Percentiles rank a stretch among this genome's conserved stretches.
phyloP scores from a whole-genome alignment of 1,140 invertebrate species.

The Danaus plexippus region DNA sequence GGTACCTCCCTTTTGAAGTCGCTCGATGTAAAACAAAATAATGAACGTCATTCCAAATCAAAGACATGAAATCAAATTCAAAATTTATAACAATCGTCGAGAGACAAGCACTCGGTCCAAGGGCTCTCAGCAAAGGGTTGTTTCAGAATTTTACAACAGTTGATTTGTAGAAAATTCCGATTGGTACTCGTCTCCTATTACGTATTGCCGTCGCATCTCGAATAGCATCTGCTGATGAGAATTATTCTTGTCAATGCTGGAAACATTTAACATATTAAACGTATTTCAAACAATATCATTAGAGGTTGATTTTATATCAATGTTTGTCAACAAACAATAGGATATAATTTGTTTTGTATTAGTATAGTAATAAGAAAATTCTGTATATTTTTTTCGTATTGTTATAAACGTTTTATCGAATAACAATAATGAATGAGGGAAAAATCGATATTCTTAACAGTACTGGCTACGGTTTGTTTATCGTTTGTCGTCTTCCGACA shows the following conservation, averaged over 20 bases:
- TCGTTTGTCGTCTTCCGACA: slow-evolving; percentile 45
- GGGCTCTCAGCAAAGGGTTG: slow-evolving; percentile 48
- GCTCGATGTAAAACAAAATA: too few species aligned
- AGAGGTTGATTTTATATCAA: background rate
- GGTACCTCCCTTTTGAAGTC: too few species aligned
- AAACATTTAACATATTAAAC: background rate
- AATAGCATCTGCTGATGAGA: slow-evolving; percentile 14
- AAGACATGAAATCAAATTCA: slow-evolving; percentile 25
- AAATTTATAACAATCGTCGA: slow-evolving; percentile 27
- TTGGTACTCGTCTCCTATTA: slow-evolving; percentile 31
- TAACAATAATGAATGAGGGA: too few species aligned
- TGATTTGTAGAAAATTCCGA: slow-evolving; percentile 51
- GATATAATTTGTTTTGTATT: background rate
- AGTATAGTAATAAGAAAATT: too few species aligned
- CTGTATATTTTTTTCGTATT: too few species aligned
- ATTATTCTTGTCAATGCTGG: background rate
- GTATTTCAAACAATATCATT: slow-evolving; percentile 1
- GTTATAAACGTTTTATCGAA: too few species aligned
- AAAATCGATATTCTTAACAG: background rate
- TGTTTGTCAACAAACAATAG: slow-evolving; percentile 19
- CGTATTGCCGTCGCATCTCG: slow-evolving; percentile 22
- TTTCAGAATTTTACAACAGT: slow-evolving; percentile 48
- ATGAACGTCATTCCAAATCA: slow-evolving; percentile 9
- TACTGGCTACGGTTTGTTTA: slow-evolving; percentile 37
- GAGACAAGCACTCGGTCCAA: slow-evolving; percentile 33